phyloP scores from a whole-genome alignment of 2,113 vertebrate species.

The Paraplagusia blochii region DNA sequence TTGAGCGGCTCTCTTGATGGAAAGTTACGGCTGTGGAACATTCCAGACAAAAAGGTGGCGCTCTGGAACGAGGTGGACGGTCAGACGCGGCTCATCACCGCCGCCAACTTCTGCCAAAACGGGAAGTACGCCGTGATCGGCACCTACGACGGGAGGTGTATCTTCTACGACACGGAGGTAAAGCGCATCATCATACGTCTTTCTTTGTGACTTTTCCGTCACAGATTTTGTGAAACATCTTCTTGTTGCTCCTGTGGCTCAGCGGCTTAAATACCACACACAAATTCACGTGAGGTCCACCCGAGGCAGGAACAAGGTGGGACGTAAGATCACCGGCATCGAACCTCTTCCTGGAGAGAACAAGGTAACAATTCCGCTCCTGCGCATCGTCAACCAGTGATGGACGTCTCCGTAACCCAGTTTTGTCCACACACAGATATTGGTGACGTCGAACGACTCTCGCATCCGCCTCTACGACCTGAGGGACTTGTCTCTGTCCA shows the following conservation, averaged over 20 bases:
- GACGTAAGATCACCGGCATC: slow-evolving; percentile 97
- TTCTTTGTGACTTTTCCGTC: not conserved
- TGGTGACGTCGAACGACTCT: slow-evolving; percentile 97
- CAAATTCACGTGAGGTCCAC: slow-evolving; percentile 98
- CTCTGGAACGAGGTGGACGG: slow-evolving; percentile 99
- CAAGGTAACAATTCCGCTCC: slow-evolving; percentile 77
- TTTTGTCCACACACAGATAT: slow-evolving; percentile 77
- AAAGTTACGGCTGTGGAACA: slow-evolving; percentile 97
- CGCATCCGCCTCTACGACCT: slow-evolving; percentile 95
- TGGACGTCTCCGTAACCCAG: not conserved
- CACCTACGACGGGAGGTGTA: slow-evolving; percentile 95
- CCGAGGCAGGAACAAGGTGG: slow-evolving; percentile 93
- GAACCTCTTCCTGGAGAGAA: slow-evolving; percentile 97
- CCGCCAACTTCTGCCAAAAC: slow-evolving; percentile 98
- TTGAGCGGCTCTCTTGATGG: slow-evolving; percentile 95
- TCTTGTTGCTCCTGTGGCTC: slow-evolving; percentile 21
- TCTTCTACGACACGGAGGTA: slow-evolving; percentile 99
- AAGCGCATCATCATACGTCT: not conserved
- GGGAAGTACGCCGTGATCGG: slow-evolving; percentile 97
- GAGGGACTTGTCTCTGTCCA: slow-evolving; percentile 94
- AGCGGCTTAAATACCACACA: slow-evolving; percentile 98
- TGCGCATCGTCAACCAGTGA: not conserved
- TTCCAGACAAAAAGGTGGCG: slow-evolving; percentile 98
- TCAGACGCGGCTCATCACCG: slow-evolving; percentile 96
- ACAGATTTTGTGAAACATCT: not conserved